Evolutionary conservation across 2,888 invertebrate genomes (phyloP), one percentile per base, ranked within the genome.

Genomic region (Epistrophe eligans): DNA sequence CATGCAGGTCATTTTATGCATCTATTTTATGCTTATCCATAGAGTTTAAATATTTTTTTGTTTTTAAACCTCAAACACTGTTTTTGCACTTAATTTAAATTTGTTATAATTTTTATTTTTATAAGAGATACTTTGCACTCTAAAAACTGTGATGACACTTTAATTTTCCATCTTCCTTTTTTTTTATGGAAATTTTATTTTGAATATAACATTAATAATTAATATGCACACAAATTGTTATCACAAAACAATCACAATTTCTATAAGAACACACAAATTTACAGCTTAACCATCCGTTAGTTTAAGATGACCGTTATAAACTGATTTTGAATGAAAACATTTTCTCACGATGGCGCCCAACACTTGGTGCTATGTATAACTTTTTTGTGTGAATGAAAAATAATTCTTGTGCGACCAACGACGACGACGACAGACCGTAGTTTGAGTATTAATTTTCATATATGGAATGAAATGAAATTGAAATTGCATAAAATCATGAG

Each of bases 301-400:
- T 67, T 66, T 67, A n/a, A 58, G 77, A 67, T 62, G 77, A 77
- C 81, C 84, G 84, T 77, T 57, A 57, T 62, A 72, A 85, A 85
- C 84, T 85, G 81, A 85, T 57, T 85, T 62, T 10, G 57, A 62
- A 24, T 45, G 52, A 60, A 72, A 58, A 43, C 28, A 43, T 15
- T 55, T 24, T 73, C 67, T 60, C n/a, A 45, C 73, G 50, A 73
- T 85, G 81, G 84, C 81, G 77, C 80, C 84, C 72, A 77, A 76
- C 50, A 50, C 19, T n/a, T 38, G 15, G 15, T 48, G 10, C 4
- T 40, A 55, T 24, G 35, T n/a, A 8, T 8, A 9, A 8, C n/a
- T n/a, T 19, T 38, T 24, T 28, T 71, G 62, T 71, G n/a, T 38
- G 64, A 71, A 43, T 67, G 43, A 48, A 52, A n/a, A 32, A 52